Evolutionary conservation across 1,140 invertebrate species (phyloP), one percentile per base, ranked within the genome.

Genomic region (Manduca sexta): DNA sequence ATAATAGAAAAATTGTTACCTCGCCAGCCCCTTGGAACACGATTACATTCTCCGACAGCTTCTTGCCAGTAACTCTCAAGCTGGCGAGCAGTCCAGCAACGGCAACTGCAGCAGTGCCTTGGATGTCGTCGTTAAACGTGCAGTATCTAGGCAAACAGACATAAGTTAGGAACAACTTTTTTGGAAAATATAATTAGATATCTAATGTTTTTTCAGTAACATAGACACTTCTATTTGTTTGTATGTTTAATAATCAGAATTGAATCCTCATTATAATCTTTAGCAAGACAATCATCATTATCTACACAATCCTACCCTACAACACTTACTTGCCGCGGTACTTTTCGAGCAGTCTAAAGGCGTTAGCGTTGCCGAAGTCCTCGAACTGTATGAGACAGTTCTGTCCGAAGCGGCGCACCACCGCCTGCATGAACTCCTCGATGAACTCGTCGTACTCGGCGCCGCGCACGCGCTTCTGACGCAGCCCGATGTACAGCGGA

Each of bases 111-210:
- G 93, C 93, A 2, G 95, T 96, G 17, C 96, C 96, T 80, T 99
- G 97, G 68, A 98, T 97, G 70, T 98, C 97, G 69, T 98, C 96
- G 84, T 99, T 98, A 75, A 99, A 98, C 4, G 95, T 97, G 74
- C 96, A 98, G 68, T 96, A 98, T 53, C 79, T 84, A 2, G 1
- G 0, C 21, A n/a, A n/a, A 26, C 21, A 26, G 8, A 26, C 21
- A 26, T 26, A 26, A 26, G n/a, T n/a, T n/a, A n/a, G n/a, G n/a
- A n/a, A n/a, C n/a, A n/a, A n/a, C n/a, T n/a, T n/a, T n/a, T n/a
- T n/a, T n/a, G n/a, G n/a, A n/a, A n/a, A n/a, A n/a, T n/a, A n/a
- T n/a, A n/a, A n/a, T n/a, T n/a, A n/a, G n/a, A n/a, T n/a, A n/a
- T n/a, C n/a, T n/a, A n/a, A n/a, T n/a, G n/a, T n/a, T n/a, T n/a